Evolutionary conservation across 2,797 vertebrate species (phyloP), one percentile per base, ranked within the genome.

Genomic region (Ibycter americanus): DNA sequence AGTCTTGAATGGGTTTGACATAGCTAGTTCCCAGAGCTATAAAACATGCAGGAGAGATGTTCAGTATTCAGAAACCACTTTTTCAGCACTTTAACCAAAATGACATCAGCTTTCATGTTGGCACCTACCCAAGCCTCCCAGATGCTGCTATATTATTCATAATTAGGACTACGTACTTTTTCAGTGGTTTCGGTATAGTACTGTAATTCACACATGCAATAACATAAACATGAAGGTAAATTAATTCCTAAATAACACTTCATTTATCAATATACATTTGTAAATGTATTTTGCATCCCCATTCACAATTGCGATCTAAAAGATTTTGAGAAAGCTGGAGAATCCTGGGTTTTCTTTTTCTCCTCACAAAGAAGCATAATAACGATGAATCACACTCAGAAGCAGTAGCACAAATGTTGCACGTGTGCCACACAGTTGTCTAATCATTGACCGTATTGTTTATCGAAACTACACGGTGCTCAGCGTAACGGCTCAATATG

Each of bases 121-220:
- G 80, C 91, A 90, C 12, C 9, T 44, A 68, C 25, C 73, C 90
- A 95, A 90, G 31, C 31, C 79, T 93, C 34, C 76, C 93, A 94
- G 91, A 92, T 83, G 91, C 55, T 94, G 62, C 47, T 95, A 16
- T 90, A 89, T 96, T 92, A 73, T 89, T 93, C 55, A 70, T 73
- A 91, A 90, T 95, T 79, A 93, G 27, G 31, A 61, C 58, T 66
- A 62, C 22, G 44, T 29, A 8, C 20, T 74, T 47, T 85, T 95
- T 29, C 62, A 63, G 51, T 76, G 51, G 70, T 90, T 95, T 94
- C 3, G 3, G 87, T 95, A 36, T 18, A 70, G 15, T 51, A 26
- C 34, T 25, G 7, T 72, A 87, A 65, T 83, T 88, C 51, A 19
- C 6, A 9, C 12, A 34, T 14, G n/a, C 1, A 42, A 31, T 68